Evolutionary conservation across 2,888 invertebrate genomes (phyloP).

Genomic region (Chloromyia formosa): DNA sequence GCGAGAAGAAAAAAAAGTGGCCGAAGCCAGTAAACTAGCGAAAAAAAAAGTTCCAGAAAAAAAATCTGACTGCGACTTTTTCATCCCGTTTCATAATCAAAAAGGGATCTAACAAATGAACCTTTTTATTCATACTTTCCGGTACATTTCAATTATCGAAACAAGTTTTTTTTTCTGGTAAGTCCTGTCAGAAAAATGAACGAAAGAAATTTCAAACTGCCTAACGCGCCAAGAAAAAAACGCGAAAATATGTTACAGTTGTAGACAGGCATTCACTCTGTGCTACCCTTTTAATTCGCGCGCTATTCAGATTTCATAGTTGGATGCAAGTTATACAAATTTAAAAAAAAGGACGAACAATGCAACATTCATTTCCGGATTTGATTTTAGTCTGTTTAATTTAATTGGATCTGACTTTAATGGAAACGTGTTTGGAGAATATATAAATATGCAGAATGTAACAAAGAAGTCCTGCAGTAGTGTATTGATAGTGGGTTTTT

Average conservation of each 20-base stretch:
- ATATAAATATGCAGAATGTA: too few species aligned
- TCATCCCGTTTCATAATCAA: conserved; percentile 18
- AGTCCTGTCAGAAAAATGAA: conserved; percentile 30
- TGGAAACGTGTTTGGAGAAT: too few species aligned
- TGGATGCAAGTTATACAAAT: too few species aligned
- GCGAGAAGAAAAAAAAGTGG: neutral
- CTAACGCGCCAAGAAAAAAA: conserved; percentile 24
- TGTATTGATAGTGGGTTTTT: too few species aligned
- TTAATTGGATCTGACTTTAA: neutral
- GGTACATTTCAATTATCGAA: conserved; percentile 51
- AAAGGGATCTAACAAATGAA: conserved; percentile 45
- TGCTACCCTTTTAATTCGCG: too few species aligned
- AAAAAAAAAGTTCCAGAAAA: conserved; percentile 38
- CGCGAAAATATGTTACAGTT: conserved; percentile 41
- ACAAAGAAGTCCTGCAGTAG: too few species aligned
- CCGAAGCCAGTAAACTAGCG: neutral
- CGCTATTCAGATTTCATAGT: too few species aligned
- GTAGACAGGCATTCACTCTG: neutral
- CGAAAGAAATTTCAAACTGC: conserved; percentile 29
- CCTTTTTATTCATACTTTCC: conserved; percentile 49
- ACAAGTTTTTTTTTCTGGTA: conserved; percentile 46
- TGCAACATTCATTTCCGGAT: conserved; percentile 4
- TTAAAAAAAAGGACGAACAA: neutral
- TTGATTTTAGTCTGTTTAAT: neutral
- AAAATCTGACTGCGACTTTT: conserved; percentile 45